phyloP scores from a whole-genome alignment of 23 tunicate genomes.

The Phallusia fumigata region DNA sequence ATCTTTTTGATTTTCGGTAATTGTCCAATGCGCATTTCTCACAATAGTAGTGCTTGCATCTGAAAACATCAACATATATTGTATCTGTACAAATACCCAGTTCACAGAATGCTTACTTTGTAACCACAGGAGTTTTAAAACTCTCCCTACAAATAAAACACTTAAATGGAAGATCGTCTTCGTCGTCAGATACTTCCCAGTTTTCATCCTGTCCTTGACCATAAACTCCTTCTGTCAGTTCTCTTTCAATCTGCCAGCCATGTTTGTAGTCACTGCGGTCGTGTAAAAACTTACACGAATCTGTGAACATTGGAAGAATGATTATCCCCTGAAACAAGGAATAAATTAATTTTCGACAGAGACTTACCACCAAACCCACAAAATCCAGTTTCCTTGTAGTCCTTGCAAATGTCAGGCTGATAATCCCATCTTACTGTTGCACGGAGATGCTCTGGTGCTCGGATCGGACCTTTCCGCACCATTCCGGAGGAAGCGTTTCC shows the following conservation, averaged over 20 bases:
- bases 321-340: background rate
- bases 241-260: constrained; percentile 99
- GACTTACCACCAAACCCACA: constrained; percentile 98
- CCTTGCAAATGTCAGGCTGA: constrained; percentile 98
- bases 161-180: constrained; percentile 95
- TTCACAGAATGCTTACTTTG: constrained; percentile 42
- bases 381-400: constrained; percentile 99
- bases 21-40: constrained; percentile 91
- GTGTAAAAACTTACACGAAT: constrained; percentile 97
- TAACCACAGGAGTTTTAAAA: constrained; percentile 81
- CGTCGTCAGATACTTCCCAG: constrained; percentile 98
- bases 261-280: constrained; percentile 99
- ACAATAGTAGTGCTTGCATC: constrained; percentile 97
- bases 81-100: background rate
- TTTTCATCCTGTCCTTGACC: constrained; percentile 91
- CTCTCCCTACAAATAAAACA: constrained; percentile 96
- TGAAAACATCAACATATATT: background rate
- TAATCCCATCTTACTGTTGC: constrained; percentile 99
- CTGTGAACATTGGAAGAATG: constrained; percentile 22
- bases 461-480: constrained; percentile 93
- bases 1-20: constrained; percentile 84
- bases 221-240: constrained; percentile 74
- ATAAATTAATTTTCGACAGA: background rate
- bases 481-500: constrained; percentile 92
- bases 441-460: constrained; percentile 91